Conservation (phyloP, 2,797 vertebrate species). For the Podarcis lilfordi region DNA sequence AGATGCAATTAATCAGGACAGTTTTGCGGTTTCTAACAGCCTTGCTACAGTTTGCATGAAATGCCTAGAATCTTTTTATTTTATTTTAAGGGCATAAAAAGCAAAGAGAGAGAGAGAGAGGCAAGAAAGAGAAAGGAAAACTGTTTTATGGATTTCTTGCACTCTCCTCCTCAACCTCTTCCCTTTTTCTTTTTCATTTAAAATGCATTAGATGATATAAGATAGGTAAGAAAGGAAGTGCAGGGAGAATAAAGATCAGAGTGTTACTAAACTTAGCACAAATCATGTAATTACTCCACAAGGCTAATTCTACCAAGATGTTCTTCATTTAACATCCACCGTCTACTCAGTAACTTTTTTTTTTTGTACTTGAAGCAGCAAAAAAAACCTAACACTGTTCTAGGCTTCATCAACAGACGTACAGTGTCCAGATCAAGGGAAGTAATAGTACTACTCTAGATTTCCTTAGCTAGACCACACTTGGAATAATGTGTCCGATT, state of each 20-base stretch:
- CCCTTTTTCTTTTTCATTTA: neutral
- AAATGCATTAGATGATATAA: slow-evolving; percentile 10
- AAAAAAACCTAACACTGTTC: too few relatives aligned
- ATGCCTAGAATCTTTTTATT: slow-evolving; percentile 44
- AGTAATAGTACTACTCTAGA: too few relatives aligned
- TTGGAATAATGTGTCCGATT: too few relatives aligned
- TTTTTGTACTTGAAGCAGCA: neutral
- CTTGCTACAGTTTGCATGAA: slow-evolving; percentile 65
- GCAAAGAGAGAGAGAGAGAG: neutral
- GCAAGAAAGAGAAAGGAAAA: neutral
- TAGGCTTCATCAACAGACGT: too few relatives aligned
- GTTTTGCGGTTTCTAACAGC: slow-evolving; percentile 63
- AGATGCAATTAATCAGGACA: slow-evolving; percentile 87
- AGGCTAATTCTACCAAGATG: neutral
- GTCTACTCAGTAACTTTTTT: neutral
- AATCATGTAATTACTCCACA: neutral
- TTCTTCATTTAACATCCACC: neutral
- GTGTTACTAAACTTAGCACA: neutral
- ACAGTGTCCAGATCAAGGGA: too few relatives aligned
- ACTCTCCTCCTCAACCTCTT: neutral
- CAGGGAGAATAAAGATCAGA: neutral
- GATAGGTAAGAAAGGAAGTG: neutral
- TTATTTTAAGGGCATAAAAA: slow-evolving; percentile 12
- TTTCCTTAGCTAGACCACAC: too few relatives aligned
- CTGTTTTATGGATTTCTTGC: neutral